A percentile compares a stretch with the other conserved stretches of the same genome.
Evolutionary conservation across 64 coral and sea anemone species (phyloP).

Genomic region (Dendrophyllia cribrosa): DNA sequence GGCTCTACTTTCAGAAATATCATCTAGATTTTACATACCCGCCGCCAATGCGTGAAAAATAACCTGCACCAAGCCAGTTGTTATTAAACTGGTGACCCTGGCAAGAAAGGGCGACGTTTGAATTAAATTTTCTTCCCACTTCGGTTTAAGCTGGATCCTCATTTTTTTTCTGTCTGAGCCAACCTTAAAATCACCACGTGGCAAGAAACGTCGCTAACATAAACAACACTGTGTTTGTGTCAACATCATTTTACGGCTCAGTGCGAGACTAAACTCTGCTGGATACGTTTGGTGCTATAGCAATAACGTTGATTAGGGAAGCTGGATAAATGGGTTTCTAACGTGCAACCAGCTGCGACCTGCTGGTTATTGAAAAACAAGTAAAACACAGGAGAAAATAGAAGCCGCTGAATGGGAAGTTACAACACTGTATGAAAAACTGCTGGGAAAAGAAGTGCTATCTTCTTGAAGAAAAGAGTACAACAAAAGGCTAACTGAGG

Average conservation of each 20-base stretch:
- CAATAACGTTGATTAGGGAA: background rate
- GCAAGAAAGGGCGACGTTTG: too few relatives aligned
- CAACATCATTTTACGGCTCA: background rate
- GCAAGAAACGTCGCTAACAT: background rate
- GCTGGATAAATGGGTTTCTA: background rate
- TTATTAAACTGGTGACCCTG: background rate
- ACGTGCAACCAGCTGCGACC: too few relatives aligned
- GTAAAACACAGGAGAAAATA: too few relatives aligned
- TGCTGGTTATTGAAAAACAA: too few relatives aligned
- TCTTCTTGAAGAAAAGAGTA: too few relatives aligned
- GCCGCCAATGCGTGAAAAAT: background rate
- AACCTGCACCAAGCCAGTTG: background rate
- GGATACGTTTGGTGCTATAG: background rate
- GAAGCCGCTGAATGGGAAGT: too few relatives aligned
- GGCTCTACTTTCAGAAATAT: background rate
- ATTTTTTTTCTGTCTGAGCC: background rate
- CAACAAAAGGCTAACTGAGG: too few relatives aligned
- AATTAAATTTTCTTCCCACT: too few relatives aligned
- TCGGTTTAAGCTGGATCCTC: background rate
- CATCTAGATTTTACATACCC: background rate
- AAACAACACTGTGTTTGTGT: background rate
- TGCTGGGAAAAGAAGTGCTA: too few relatives aligned
- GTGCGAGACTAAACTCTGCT: constrained; percentile 1
- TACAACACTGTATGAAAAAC: too few relatives aligned
- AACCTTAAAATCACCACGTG: constrained; percentile 12